Conservation (phyloP, 2,888 invertebrate species). For the Anthrax anthrax region DNA sequence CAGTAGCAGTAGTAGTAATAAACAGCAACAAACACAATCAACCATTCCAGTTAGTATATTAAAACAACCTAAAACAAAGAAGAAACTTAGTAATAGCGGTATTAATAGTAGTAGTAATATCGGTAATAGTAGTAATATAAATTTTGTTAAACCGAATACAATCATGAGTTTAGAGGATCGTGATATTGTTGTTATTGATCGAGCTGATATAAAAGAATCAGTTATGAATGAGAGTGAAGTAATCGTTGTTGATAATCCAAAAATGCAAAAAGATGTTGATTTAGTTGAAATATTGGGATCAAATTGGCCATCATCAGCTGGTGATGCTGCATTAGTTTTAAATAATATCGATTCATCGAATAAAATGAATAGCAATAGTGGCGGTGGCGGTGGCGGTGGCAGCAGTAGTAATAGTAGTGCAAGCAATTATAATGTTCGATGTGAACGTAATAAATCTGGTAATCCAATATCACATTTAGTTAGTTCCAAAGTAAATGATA, state of each 20-base stretch:
- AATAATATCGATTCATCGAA: constrained; percentile 18
- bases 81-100: constrained; percentile 1
- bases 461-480: constrained; percentile 44
- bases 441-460: constrained; percentile 42
- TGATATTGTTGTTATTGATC: constrained; percentile 27
- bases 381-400: constrained; percentile 1
- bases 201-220: constrained; percentile 25
- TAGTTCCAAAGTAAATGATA: constrained; percentile 11
- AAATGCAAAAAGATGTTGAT: constrained; percentile 23
- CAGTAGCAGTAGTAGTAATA: background rate
- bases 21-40: constrained; percentile 9
- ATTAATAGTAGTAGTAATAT: constrained; percentile 1
- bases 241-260: constrained; percentile 23
- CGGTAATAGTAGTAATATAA: constrained; percentile 8
- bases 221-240: constrained; percentile 22
- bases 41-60: constrained; percentile 16
- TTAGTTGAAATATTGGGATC: constrained; percentile 25
- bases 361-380: constrained; percentile 7
- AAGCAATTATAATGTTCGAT: constrained; percentile 16
- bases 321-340: constrained; percentile 25
- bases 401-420: constrained; percentile 16
- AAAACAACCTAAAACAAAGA: constrained; percentile 14
- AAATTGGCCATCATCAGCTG: constrained; percentile 29
- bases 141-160: constrained; percentile 16
- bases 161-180: constrained; percentile 22